Evolutionary conservation across 2,888 invertebrate species (phyloP).

Genomic region (Eristalis pertinax): DNA sequence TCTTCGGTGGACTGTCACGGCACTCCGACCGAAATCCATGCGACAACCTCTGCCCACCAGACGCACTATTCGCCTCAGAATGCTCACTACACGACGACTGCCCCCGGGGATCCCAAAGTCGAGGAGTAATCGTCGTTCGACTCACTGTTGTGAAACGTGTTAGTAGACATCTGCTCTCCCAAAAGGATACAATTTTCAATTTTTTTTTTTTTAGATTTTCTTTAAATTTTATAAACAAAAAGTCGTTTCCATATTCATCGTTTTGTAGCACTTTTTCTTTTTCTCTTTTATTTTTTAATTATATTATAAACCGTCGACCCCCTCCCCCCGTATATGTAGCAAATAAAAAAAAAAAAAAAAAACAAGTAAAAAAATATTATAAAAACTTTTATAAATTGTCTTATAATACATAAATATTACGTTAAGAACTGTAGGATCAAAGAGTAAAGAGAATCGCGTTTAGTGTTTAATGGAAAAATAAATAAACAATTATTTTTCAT

Average conservation of each 20-base stretch:
- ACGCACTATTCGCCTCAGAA: slow-evolving; percentile 54
- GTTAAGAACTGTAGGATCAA: slow-evolving; percentile 35
- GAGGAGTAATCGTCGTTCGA: slow-evolving; percentile 47
- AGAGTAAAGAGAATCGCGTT: slow-evolving; percentile 24
- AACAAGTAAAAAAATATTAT: too few species aligned
- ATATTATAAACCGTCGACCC: slow-evolving; percentile 17
- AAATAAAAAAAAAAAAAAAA: background rate
- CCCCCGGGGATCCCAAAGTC: slow-evolving; percentile 40
- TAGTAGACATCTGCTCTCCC: slow-evolving; percentile 19
- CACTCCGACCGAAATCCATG: slow-evolving; percentile 63
- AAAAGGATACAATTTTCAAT: background rate
- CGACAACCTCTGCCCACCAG: slow-evolving; percentile 66
- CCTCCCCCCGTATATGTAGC: slow-evolving; percentile 7
- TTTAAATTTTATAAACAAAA: background rate
- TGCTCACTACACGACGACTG: slow-evolving; percentile 59
- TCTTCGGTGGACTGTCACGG: slow-evolving; percentile 64
- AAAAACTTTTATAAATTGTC: slow-evolving; percentile 9
- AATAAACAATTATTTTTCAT: slow-evolving; percentile 56
- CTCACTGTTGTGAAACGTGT: background rate
- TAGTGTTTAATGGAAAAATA: slow-evolving; percentile 45
- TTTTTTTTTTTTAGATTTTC: too few species aligned
- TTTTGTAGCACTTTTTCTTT: background rate
- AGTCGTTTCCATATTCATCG: background rate
- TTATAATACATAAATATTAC: slow-evolving; percentile 9
- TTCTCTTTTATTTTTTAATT: slow-evolving; percentile 20